Evolutionary conservation across 2,888 invertebrate genomes (phyloP), one percentile per base, ranked within the genome.

Genomic region (Pycnomerus fuliginosus): DNA sequence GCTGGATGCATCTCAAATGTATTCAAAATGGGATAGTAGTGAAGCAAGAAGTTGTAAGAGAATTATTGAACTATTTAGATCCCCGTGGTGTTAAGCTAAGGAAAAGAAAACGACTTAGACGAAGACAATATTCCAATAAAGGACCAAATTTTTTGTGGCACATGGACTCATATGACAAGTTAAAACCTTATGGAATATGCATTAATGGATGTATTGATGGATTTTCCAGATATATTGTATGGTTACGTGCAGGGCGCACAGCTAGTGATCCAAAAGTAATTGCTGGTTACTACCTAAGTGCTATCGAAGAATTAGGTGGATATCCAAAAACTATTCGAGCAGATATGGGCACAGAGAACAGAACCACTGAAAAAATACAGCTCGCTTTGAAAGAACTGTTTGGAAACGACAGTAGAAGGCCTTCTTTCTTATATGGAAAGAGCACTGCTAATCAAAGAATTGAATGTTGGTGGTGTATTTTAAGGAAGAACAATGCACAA

Each of bases 321-420:
- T 38, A 35, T 36, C 50, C 53, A 20, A 20, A 17, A 25, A 46
- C 43, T 12, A 14, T 52, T 11, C 41, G 52, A 14, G 14, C 32
- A 20, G 48, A 55, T 30, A 44, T 50, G 46, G 52, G 55, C 24
- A 55, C 52, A 5, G 52, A 52, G 40, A 55, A 53, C 17, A 33
- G 33, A 14, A 24, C 12, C 22, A 36, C 43, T 13, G 42, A 43
- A 42, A 27, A 38, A 28, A 41, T 52, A 1, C 52, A 52, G 41
- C 43, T 15, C 14, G 25, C 29, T 16, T 38, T 23, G 28, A 11
- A 17, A 17, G 16, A 16, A 16, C 22, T 3, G 2, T 24, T 14
- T 25, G 33, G 15, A 8, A 14, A 3, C 30, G 3, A 33, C 12
- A 3, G 13, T n/a, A 30, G 14, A 3, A 5, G 3, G 16, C 37